Evolutionary conservation across 2,888 invertebrate genomes (phyloP).

Genomic region (Drosophila macrospina): DNA sequence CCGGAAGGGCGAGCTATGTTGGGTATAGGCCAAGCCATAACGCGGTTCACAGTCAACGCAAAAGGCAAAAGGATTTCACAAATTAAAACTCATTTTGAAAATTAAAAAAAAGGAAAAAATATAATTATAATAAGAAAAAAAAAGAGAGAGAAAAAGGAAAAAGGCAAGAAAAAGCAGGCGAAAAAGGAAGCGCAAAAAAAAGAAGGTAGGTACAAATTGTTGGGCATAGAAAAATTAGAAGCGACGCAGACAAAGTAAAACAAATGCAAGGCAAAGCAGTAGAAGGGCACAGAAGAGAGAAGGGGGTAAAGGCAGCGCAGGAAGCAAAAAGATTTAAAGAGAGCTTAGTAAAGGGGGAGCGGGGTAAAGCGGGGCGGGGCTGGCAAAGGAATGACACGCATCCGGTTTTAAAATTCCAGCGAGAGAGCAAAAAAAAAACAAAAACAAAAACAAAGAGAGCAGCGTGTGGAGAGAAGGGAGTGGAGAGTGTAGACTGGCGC

Average conservation of each 20-base stretch:
- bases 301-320: constrained; percentile 14
- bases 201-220: constrained; percentile 72
- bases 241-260: constrained; percentile 26
- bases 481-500: no score
- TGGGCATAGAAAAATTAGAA: constrained; percentile 75
- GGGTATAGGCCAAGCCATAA: constrained; percentile 6
- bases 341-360: not conserved
- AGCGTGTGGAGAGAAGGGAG: not conserved
- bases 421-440: not conserved
- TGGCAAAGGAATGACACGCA: constrained; percentile 61
- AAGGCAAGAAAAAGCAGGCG: constrained; percentile 1
- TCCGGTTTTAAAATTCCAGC: constrained; percentile 79
- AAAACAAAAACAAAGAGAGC: constrained; percentile 10
- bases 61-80: constrained; percentile 47
- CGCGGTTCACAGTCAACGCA: constrained; percentile 28
- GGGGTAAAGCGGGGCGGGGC: no score
- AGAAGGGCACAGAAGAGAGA: not conserved
- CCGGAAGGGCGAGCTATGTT: constrained; percentile 31
- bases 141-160: constrained; percentile 10
- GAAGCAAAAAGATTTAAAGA: constrained; percentile 19
- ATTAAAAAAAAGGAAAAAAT: constrained; percentile 11
- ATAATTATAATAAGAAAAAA: constrained; percentile 7
- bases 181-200: constrained; percentile 22
- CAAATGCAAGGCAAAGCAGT: not conserved
- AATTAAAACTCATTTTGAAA: constrained; percentile 48